These are phyloP conservation scores for Nomada flava DNA, from an alignment of 2,888 invertebrate genomes.

Conservation along the genomic window DNA sequence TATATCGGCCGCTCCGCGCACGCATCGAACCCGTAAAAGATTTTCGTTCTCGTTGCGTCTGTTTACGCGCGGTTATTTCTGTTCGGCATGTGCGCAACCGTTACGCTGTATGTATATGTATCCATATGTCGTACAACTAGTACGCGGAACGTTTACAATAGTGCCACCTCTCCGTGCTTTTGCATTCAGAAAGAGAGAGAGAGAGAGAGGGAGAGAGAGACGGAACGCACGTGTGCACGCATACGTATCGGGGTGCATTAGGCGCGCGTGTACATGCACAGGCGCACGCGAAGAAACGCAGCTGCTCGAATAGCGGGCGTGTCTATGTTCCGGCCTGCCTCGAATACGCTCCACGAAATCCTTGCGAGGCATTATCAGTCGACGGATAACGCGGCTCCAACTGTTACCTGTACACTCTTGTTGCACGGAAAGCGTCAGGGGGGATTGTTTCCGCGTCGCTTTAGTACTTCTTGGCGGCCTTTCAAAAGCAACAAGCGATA, in stretches of 20 bases:
- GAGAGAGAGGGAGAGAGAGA: background rate
- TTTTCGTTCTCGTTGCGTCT: conserved; percentile 57
- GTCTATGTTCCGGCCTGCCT: conserved; percentile 64
- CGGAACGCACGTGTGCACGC: conserved; percentile 50
- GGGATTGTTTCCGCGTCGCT: conserved; percentile 6
- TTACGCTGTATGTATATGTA: conserved; percentile 66
- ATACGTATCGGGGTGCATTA: conserved; percentile 30
- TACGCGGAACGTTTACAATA: conserved; percentile 78
- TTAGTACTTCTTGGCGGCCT: background rate
- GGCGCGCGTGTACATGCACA: conserved; percentile 40
- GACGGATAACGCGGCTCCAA: conserved; percentile 23
- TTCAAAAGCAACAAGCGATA: no score
- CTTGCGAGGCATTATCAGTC: conserved; percentile 26
- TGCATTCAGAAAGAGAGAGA: conserved; percentile 41
- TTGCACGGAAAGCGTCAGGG: conserved; percentile 1
- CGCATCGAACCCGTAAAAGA: conserved; percentile 72
- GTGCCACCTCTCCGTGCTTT: conserved; percentile 53
- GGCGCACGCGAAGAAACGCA: conserved; percentile 74
- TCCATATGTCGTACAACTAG: conserved; percentile 77
- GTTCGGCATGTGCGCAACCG: conserved; percentile 71
- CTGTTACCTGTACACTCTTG: no score
- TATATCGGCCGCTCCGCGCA: conserved; percentile 45
- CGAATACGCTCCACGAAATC: conserved; percentile 36
- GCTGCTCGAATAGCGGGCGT: conserved; percentile 77
- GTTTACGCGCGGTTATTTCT: conserved; percentile 77